Evolutionary conservation across 2,888 invertebrate genomes (phyloP).

Genomic region (Pristionchus arcanus): DNA sequence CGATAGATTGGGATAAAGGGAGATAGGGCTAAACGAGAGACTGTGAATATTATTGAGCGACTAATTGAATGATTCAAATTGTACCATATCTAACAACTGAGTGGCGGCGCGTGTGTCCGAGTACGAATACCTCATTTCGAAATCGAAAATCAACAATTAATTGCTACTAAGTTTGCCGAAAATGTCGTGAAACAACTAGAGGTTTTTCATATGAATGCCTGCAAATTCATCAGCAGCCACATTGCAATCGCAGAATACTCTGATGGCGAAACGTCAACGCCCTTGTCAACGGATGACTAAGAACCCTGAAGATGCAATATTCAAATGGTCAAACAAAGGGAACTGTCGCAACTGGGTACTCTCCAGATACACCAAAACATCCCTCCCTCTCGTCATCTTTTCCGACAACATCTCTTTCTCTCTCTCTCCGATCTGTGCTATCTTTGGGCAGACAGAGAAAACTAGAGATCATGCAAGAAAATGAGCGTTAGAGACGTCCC

Average conservation of each 20-base stretch:
- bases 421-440: background rate
- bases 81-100: too few species aligned
- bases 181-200: too few species aligned
- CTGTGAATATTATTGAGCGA: too few species aligned
- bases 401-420: too few species aligned
- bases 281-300: background rate
- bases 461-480: background rate
- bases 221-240: background rate
- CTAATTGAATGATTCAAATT: too few species aligned
- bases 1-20: too few species aligned
- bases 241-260: background rate
- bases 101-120: too few species aligned
- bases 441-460: background rate
- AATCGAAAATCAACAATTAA: too few species aligned
- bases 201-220: too few species aligned
- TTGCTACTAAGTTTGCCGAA: too few species aligned
- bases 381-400: too few species aligned
- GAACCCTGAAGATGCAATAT: background rate
- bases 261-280: background rate
- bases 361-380: constrained; percentile 15
- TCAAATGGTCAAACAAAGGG: background rate
- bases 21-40: background rate
- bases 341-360: background rate
- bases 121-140: too few species aligned
- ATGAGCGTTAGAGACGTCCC: background rate